A percentile compares a stretch with the other conserved stretches of the same genome.
Evolutionary conservation across 2,888 invertebrate species (phyloP).

Genomic region (Ornithoptera alexandrae): DNA sequence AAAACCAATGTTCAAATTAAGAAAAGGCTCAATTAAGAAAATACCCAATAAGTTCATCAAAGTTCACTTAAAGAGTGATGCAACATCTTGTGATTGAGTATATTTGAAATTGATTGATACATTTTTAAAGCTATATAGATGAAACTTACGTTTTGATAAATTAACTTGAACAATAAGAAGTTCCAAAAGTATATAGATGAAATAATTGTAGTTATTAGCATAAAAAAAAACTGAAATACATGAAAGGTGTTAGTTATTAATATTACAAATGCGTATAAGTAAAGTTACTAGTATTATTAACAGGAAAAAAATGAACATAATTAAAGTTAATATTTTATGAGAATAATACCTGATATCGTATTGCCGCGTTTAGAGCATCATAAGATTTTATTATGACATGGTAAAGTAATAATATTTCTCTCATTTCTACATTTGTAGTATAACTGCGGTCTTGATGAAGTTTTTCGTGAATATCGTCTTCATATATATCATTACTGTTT

Average conservation of each 20-base stretch:
- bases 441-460: background rate
- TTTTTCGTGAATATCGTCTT: background rate
- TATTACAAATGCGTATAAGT: background rate
- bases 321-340: background rate
- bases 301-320: too few species aligned
- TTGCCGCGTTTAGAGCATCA: constrained; percentile 15
- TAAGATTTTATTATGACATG: constrained; percentile 1
- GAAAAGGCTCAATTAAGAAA: too few species aligned
- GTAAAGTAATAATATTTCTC: constrained; percentile 5
- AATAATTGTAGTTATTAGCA: background rate
- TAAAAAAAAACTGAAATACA: constrained; percentile 4
- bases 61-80: too few species aligned
- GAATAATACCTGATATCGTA: constrained; percentile 12
- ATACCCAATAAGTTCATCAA: too few species aligned
- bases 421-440: background rate
- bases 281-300: background rate
- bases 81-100: background rate
- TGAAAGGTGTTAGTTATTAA: background rate
- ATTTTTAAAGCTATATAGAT: background rate
- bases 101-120: background rate
- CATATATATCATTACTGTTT: background rate
- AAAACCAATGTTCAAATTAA: too few species aligned
- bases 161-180: background rate
- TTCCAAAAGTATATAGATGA: constrained; percentile 10
- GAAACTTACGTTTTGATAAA: constrained; percentile 1